Conservation (phyloP, 2,888 invertebrate species). For the Rhogogaster chlorosoma region DNA sequence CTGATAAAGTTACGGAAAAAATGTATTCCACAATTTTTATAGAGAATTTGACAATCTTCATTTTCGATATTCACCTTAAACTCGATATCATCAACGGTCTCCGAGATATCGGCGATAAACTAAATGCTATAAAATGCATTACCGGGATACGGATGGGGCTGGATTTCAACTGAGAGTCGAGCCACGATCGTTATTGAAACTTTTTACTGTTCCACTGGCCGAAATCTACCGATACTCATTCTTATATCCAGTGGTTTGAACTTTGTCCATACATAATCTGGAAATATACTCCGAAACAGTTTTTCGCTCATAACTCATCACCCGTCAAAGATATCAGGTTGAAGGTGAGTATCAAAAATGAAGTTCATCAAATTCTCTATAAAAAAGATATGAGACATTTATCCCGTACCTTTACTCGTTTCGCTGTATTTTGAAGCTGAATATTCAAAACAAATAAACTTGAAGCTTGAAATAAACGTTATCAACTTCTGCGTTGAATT, state of each 20-base stretch:
- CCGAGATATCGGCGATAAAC: too few relatives aligned
- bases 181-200: neutral
- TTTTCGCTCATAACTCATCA: neutral
- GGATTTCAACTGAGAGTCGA: neutral
- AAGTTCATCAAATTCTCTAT: neutral
- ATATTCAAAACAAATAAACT: too few relatives aligned
- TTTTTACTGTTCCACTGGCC: neutral
- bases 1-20: too few relatives aligned
- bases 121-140: neutral
- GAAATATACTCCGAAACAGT: neutral
- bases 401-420: neutral
- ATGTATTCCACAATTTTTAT: too few relatives aligned
- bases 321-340: neutral
- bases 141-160: neutral
- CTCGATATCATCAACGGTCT: too few relatives aligned
- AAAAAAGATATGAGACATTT: neutral
- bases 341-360: neutral
- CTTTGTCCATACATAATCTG: too few relatives aligned
- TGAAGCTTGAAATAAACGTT: too few relatives aligned
- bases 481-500: too few relatives aligned
- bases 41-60: too few relatives aligned
- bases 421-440: neutral
- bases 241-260: too few relatives aligned
- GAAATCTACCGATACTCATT: neutral
- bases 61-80: too few relatives aligned